Conservation (phyloP, 2,797 vertebrate genomes). For the Moxostoma hubbsi region DNA sequence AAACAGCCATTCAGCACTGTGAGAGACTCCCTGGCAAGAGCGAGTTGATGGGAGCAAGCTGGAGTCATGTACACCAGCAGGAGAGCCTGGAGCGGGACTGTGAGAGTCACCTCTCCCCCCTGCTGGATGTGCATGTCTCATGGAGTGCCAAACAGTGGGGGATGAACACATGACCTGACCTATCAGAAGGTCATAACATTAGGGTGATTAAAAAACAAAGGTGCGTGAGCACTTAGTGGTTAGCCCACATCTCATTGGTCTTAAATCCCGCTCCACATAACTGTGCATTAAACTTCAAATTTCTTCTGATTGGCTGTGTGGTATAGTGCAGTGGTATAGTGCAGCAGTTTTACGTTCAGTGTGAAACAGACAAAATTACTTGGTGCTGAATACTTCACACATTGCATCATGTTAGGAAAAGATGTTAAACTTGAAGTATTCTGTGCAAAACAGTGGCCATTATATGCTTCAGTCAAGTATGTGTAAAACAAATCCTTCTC, state of each 20-base stretch:
- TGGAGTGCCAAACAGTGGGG: background rate
- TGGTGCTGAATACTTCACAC: background rate
- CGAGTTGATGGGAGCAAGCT: background rate
- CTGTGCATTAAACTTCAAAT: no score
- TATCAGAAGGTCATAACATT: constrained; percentile 36
- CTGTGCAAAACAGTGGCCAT: no score
- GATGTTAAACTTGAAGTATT: no score
- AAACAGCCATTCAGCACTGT: constrained; percentile 15
- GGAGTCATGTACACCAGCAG: constrained; percentile 38
- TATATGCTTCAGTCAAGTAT: no score
- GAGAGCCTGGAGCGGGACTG: constrained; percentile 19
- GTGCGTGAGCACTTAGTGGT: background rate
- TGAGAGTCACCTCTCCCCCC: constrained; percentile 37
- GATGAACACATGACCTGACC: constrained; percentile 42
- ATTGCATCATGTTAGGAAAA: no score
- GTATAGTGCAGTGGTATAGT: no score
- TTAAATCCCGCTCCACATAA: no score
- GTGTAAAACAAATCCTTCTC: no score
- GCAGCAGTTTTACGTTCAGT: no score
- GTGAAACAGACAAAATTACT: no score
- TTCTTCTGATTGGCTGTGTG: no score
- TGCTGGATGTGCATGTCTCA: constrained; percentile 13
- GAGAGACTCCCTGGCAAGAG: constrained; percentile 7
- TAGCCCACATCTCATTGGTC: no score
- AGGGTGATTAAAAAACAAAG: background rate